A percentile compares a stretch with the other conserved stretches of the same genome.
phyloP scores from a whole-genome alignment of 2,113 vertebrate species.

The Hemichromis elongatus region DNA sequence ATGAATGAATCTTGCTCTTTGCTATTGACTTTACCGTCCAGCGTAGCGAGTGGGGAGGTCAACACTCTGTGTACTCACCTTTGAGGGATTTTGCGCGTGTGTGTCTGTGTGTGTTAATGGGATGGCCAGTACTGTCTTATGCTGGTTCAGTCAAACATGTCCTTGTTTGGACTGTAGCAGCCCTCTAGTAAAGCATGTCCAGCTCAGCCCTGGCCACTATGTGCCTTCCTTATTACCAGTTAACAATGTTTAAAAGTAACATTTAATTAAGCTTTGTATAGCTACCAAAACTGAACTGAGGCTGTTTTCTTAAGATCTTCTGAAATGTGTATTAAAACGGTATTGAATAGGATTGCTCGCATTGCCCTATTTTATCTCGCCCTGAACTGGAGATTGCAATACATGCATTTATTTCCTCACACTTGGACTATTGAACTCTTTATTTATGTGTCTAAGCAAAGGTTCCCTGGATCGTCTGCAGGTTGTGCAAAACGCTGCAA shows the following conservation, averaged over 20 bases:
- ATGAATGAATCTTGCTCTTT: background rate
- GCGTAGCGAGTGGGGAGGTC: background rate
- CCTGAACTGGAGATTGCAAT: too few species aligned
- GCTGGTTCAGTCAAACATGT: slow-evolving; percentile 22
- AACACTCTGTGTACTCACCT: background rate
- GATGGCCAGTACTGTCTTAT: background rate
- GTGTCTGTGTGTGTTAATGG: background rate
- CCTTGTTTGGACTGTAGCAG: slow-evolving; percentile 48
- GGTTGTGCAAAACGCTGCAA: too few species aligned
- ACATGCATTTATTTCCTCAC: too few species aligned
- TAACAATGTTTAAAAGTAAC: background rate
- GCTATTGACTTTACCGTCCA: background rate
- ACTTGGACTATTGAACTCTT: too few species aligned
- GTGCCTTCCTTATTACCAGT: background rate
- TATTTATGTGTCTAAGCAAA: too few species aligned
- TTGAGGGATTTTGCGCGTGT: background rate
- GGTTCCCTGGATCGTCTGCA: too few species aligned
- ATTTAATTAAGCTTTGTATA: background rate
- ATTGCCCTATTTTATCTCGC: too few species aligned
- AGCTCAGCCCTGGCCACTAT: background rate
- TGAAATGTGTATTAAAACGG: background rate
- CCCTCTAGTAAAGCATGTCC: slow-evolving; percentile 74
- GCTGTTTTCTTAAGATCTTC: background rate
- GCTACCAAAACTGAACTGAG: background rate
- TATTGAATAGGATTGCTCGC: background rate